Evolutionary conservation across 2,113 vertebrate species (phyloP).

Genomic region (Eptatretus burgeri): DNA sequence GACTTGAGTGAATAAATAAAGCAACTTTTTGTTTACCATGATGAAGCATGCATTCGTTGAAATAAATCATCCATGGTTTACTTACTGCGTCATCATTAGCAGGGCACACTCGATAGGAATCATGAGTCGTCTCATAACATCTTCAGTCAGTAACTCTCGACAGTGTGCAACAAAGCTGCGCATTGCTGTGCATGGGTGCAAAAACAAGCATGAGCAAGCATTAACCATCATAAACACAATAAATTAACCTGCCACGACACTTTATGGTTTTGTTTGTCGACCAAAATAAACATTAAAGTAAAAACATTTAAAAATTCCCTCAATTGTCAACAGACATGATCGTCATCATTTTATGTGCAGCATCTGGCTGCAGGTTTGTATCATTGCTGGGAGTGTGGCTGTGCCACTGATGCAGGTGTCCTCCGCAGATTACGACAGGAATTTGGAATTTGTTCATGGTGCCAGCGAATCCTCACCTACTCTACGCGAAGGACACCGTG

Average conservation of each 20-base stretch:
- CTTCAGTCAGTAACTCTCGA: slow-evolving; percentile 77
- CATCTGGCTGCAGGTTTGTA: no score
- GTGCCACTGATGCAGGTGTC: no score
- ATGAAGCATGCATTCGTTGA: no score
- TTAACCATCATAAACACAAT: neutral
- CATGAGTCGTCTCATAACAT: slow-evolving; percentile 85
- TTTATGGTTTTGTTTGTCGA: no score
- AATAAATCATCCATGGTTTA: slow-evolving; percentile 10
- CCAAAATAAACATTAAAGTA: neutral
- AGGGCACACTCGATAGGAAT: slow-evolving; percentile 93
- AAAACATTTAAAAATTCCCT: neutral
- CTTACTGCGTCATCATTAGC: slow-evolving; percentile 99
- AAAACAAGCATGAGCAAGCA: neutral
- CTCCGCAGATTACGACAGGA: no score
- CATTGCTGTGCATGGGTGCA: slow-evolving; percentile 34
- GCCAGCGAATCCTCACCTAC: no score
- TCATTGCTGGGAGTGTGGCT: no score
- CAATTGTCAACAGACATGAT: neutral
- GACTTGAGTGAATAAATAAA: no score
- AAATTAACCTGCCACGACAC: neutral
- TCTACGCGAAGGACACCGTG: no score
- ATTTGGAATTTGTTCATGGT: no score
- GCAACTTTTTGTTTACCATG: no score
- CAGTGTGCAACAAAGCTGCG: slow-evolving; percentile 96
- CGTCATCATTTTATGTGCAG: no score